Evolutionary conservation across 2,888 invertebrate genomes (phyloP).

Genomic region (Sceliomorpha sp.): DNA sequence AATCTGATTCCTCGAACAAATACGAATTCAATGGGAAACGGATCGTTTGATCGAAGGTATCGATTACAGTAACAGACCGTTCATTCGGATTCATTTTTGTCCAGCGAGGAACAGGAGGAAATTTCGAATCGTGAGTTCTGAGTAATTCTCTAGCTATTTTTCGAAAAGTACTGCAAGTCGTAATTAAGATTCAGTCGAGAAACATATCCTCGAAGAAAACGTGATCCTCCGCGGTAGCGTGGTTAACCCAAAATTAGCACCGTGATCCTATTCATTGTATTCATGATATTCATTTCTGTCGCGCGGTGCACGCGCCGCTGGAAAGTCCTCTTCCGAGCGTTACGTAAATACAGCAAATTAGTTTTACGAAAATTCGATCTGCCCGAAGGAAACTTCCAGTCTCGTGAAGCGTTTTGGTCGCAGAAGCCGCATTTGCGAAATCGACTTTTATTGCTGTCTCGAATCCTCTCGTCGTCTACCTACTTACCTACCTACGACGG

Average conservation of each 20-base stretch:
- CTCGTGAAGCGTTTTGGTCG: constrained; percentile 6
- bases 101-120: no score
- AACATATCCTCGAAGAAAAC: constrained; percentile 23
- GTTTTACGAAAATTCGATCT: constrained; percentile 22
- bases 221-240: constrained; percentile 15
- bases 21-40: no score
- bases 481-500: constrained; percentile 43
- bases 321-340: constrained; percentile 5
- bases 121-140: no score
- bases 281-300: constrained; percentile 57
- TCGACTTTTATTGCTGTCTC: constrained; percentile 5
- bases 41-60: no score
- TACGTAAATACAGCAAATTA: constrained; percentile 28
- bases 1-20: no score
- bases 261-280: constrained; percentile 55
- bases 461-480: constrained; percentile 29
- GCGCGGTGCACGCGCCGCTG: constrained; percentile 1
- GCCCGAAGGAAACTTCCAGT: constrained; percentile 12
- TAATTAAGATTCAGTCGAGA: constrained; percentile 27
- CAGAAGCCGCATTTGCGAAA: no score
- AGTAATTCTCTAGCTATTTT: background rate
- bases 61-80: no score
- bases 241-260: constrained; percentile 57
- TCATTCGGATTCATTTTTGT: no score
- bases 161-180: no score